Base-by-base conservation (phyloP, 2,888 invertebrate genomes). In the Epistrophe grossulariae region DNA sequence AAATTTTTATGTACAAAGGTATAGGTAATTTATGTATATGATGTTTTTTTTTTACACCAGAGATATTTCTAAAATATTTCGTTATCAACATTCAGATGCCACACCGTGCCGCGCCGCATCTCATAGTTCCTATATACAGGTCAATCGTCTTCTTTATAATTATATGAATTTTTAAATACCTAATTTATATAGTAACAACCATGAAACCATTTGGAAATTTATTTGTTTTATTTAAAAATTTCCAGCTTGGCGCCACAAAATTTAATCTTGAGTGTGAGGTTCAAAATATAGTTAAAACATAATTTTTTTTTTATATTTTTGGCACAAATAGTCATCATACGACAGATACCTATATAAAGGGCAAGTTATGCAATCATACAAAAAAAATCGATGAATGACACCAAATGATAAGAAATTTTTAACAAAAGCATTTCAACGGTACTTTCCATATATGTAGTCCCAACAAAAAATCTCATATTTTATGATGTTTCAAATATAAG, bases 121-220 rank as follows among this genome's bases (percentile, higher is more conserved):
- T 10, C 11, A 4, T 5, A 8, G 5, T 1, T 13, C 6, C 2
- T 38, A 19, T 38, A 19, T 38, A 40, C 40, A 43, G 60, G 60
- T 62, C 40, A 62, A 43, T 15, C 60, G 13, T 40, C 38, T 60
- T 60, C 7, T 35, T 31, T 31, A 6, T 31, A 6, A 2, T 2
- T 40, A 19, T 9, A 9, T 15, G 31, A 57, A 17, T 57, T 57
- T 55, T 28, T 55, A 10, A 24, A 15, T 28, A 57, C 8, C 55
- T 8, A 28, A 35, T 1, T 0, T 35, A 17, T 31, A 31, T 31
- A 31, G 6, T 31, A 59, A 59, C 17, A 17, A 38, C 59, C 60
- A 62, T 62, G 60, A 62, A 62, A 62, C 8, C 4, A 62, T 62
- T 62, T 62, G 17, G 40, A 62, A 55, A 28, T 62, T 62, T 38